Evolutionary conservation across 2,888 invertebrate species (phyloP), one percentile per base, ranked within the genome.

Genomic region (Atethmia centrago): DNA sequence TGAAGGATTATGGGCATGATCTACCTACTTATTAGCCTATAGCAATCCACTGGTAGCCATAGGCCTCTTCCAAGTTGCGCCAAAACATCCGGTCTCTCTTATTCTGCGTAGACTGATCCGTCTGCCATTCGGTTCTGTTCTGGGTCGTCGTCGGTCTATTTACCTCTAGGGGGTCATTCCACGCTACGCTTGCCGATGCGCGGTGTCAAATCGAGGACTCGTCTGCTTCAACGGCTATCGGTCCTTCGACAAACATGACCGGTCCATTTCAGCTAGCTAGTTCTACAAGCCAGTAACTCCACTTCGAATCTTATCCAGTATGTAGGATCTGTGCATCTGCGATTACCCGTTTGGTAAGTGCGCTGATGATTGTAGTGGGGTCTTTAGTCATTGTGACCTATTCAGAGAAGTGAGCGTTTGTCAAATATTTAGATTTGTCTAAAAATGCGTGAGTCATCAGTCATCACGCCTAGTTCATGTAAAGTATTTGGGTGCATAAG

Each of bases 401-500:
- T 74, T 56, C 2, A 45, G 42, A 36, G 25, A 28, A 45, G 58
- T 58, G 4, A 42, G 2, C 28, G 31, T 65, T 59, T 61, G 31
- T 55, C 14, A 61, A 77, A 62, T 80, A 71, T 53, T 47, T 51
- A 72, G n/a, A 47, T 49, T 65, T 68, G 55, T 67, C 55, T 42
- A 56, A 45, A 77, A 68, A 61, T 63, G 45, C 31, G 71, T 84
- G 79, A 86, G 66, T 82, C 79, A 82, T 82, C 73, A n/a, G n/a
- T 79, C 71, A 80, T 75, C 71, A 53, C 42, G 3, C 76, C 36
- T 69, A 74, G 69, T 55, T 76, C 70, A 74, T 61, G 65, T 49
- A 49, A 80, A 81, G 66, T 79, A 59, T 79, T 78, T 68, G 61
- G 72, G 73, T 84, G 84, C 86, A 79, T 83, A 73, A 83, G 86